These are phyloP conservation scores for Elachura formosa DNA, from an alignment of 2,113 vertebrate species.

Conservation along the genomic window DNA sequence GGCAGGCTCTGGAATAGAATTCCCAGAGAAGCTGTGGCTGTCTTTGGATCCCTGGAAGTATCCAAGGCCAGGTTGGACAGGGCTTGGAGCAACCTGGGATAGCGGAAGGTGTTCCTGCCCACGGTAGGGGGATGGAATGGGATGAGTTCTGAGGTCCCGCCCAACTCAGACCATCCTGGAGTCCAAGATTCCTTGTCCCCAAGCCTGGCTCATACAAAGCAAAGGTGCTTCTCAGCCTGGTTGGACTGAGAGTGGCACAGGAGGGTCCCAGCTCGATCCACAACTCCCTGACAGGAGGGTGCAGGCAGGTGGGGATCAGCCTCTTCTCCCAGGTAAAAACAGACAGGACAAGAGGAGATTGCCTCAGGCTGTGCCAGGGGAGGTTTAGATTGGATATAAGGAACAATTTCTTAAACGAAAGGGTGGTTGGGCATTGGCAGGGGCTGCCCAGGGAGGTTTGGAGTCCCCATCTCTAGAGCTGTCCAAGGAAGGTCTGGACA, in stretches of 20 bases:
- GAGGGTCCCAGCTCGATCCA: neutral
- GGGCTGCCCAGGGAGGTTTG: neutral
- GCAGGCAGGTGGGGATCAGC: neutral
- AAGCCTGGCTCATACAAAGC: neutral
- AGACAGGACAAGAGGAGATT: neutral
- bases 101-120: neutral
- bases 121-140: neutral
- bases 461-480: neutral
- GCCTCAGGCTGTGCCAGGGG: neutral
- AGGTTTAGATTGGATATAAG: neutral
- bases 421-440: too few relatives aligned
- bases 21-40: neutral
- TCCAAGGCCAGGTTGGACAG: rapidly evolving
- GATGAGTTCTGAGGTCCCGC: neutral
- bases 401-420: neutral
- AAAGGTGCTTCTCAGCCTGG: neutral
- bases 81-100: neutral
- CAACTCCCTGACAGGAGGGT: neutral
- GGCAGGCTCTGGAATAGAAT: rapidly evolving
- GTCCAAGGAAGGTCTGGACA: rapidly evolving
- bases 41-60: neutral
- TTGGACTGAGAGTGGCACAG: neutral
- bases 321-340: neutral
- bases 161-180: neutral
- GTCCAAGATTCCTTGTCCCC: neutral